Conservation (phyloP, 1,140 invertebrate species). For the Zaprionus taronus region DNA sequence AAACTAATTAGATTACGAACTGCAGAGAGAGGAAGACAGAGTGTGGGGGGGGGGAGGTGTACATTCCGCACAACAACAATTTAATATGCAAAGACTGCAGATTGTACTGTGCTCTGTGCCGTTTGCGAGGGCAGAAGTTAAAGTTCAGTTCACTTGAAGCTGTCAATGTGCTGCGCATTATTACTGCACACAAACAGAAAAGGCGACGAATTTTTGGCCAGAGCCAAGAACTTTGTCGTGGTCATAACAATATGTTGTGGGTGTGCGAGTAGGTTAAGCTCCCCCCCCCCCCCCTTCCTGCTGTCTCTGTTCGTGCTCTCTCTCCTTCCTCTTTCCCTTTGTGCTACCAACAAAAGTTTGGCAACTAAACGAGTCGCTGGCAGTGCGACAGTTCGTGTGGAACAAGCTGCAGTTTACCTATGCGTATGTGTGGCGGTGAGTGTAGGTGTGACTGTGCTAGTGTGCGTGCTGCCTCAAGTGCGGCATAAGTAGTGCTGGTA, state of each 20-base stretch:
- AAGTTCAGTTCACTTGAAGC: slow-evolving; percentile 66
- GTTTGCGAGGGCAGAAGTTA: slow-evolving; percentile 48
- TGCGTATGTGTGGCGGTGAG: neutral
- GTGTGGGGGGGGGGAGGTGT: neutral
- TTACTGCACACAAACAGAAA: slow-evolving; percentile 52
- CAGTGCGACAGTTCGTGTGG: slow-evolving; percentile 5
- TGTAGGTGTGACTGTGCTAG: slow-evolving; percentile 17
- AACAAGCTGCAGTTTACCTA: slow-evolving; percentile 36
- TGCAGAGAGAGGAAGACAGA: neutral
- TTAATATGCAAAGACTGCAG: slow-evolving; percentile 45
- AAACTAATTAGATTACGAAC: slow-evolving; percentile 19
- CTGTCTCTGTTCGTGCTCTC: neutral
- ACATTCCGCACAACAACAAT: slow-evolving; percentile 41
- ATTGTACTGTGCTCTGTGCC: slow-evolving; percentile 15
- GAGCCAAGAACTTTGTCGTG: slow-evolving; percentile 65
- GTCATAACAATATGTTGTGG: slow-evolving; percentile 76
- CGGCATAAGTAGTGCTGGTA: slow-evolving; percentile 61
- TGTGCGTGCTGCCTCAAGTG: slow-evolving; percentile 65
- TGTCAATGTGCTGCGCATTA: slow-evolving; percentile 74
- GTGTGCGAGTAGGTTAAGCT: slow-evolving; percentile 8
- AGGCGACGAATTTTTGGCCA: slow-evolving; percentile 70
- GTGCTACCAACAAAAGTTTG: slow-evolving; percentile 44
- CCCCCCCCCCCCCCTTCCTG: neutral
- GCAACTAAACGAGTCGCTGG: slow-evolving; percentile 54
- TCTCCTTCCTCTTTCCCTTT: neutral